Conservation (phyloP, 2,888 invertebrate species). For the Leptopterna dolabrata region DNA sequence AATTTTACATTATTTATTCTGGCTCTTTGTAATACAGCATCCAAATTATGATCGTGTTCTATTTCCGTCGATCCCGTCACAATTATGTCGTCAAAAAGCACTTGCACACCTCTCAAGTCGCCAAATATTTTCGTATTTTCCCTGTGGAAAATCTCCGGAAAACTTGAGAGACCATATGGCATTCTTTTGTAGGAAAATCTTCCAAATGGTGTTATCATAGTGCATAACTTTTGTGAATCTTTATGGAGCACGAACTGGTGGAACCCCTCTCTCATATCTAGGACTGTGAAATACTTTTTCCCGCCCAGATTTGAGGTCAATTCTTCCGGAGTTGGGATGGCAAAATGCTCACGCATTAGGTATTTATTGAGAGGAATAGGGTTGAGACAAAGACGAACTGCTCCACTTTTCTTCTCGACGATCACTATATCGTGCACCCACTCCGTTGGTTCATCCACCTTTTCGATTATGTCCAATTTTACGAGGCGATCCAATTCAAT, state of each 20-base stretch:
- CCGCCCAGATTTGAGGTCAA: slow-evolving; percentile 20
- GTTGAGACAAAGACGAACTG: slow-evolving; percentile 10
- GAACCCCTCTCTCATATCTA: slow-evolving; percentile 49
- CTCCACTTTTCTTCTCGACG: slow-evolving; percentile 37
- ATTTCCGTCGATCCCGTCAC: slow-evolving; percentile 43
- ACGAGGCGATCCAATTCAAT: neutral
- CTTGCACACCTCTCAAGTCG: too few relatives aligned
- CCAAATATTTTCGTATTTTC: slow-evolving; percentile 47
- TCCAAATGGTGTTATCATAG: slow-evolving; percentile 52
- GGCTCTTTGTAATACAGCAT: slow-evolving; percentile 10
- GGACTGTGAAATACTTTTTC: slow-evolving; percentile 29
- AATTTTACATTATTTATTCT: neutral
- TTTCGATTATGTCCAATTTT: neutral
- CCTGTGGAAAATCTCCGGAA: too few relatives aligned
- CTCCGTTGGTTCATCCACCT: slow-evolving; percentile 1
- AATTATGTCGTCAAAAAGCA: too few relatives aligned
- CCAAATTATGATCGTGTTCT: slow-evolving; percentile 55
- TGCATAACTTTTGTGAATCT: slow-evolving; percentile 36
- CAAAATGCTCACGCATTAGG: slow-evolving; percentile 27
- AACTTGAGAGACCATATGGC: too few relatives aligned
- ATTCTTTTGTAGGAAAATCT: slow-evolving; percentile 47
- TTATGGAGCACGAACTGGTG: slow-evolving; percentile 18
- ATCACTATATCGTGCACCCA: slow-evolving; percentile 40
- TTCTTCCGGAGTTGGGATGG: slow-evolving; percentile 38
- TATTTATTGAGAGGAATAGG: slow-evolving; percentile 46